phyloP scores from a whole-genome alignment of 2,797 vertebrate species.

The Neomorphus geoffroyi region DNA sequence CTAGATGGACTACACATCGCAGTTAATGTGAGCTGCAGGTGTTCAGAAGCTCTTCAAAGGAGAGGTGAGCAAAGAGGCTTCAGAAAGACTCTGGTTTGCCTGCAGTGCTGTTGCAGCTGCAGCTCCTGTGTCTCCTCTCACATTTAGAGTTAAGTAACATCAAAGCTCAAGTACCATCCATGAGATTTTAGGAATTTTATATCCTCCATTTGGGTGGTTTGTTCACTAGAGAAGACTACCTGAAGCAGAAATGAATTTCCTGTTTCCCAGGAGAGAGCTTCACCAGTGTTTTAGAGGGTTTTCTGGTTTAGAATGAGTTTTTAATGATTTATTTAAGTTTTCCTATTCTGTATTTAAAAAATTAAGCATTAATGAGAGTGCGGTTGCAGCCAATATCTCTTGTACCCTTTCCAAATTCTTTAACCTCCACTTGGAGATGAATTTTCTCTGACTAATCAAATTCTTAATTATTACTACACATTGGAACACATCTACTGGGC shows the following conservation, averaged over 20 bases:
- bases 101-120: not conserved
- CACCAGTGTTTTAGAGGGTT: not conserved
- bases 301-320: not conserved
- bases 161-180: not conserved
- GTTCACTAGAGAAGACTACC: not conserved
- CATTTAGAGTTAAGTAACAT: not conserved
- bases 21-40: constrained; percentile 38
- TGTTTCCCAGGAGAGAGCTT: not conserved
- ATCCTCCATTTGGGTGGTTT: not conserved
- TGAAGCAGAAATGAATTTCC: not conserved
- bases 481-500: not conserved
- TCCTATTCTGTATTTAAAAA: not conserved
- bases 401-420: not conserved
- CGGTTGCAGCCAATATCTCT: not conserved
- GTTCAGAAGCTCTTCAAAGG: constrained; percentile 20
- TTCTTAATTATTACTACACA: not conserved
- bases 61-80: not conserved
- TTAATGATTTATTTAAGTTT: not conserved
- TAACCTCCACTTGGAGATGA: not conserved
- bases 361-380: not conserved
- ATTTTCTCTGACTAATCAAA: not conserved
- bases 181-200: not conserved
- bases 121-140: not conserved
- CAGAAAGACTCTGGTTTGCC: not conserved
- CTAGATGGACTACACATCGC: not conserved